Evolutionary conservation across 1,140 invertebrate genomes (phyloP).

Genomic region (Rhynchophorus ferrugineus): DNA sequence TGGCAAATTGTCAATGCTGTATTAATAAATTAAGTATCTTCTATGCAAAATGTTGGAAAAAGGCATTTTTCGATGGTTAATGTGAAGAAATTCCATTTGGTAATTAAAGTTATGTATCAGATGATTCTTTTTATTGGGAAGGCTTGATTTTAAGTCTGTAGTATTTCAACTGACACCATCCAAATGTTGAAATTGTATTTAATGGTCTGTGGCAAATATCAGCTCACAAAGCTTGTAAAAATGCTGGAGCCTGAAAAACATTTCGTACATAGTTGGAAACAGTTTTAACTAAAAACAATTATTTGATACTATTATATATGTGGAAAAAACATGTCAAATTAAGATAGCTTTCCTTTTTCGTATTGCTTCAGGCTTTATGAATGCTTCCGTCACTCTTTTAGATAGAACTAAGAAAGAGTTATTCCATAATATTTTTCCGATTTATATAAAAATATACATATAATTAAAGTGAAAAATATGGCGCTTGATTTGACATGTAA

Average conservation of each 20-base stretch:
- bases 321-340: not conserved
- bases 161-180: too few species aligned
- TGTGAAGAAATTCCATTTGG: not conserved
- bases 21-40: conserved; percentile 13
- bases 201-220: not conserved
- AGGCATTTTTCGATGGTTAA: not conserved
- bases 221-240: not conserved
- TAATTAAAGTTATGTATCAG: not conserved
- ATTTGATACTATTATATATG: not conserved
- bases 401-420: too few species aligned
- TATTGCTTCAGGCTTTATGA: too few species aligned
- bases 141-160: not conserved
- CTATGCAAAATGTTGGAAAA: conserved; percentile 2
- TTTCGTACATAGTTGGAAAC: not conserved
- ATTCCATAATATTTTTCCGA: too few species aligned
- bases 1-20: conserved; percentile 16
- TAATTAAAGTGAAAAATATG: too few species aligned
- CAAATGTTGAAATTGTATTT: not conserved
- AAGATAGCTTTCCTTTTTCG: too few species aligned
- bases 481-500: not conserved
- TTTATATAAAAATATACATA: too few species aligned
- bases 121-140: not conserved
- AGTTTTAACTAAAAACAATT: not conserved
- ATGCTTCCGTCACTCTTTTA: too few species aligned
- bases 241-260: not conserved